Conservation (phyloP, 2,888 invertebrate species). For the Bugula neritina region DNA sequence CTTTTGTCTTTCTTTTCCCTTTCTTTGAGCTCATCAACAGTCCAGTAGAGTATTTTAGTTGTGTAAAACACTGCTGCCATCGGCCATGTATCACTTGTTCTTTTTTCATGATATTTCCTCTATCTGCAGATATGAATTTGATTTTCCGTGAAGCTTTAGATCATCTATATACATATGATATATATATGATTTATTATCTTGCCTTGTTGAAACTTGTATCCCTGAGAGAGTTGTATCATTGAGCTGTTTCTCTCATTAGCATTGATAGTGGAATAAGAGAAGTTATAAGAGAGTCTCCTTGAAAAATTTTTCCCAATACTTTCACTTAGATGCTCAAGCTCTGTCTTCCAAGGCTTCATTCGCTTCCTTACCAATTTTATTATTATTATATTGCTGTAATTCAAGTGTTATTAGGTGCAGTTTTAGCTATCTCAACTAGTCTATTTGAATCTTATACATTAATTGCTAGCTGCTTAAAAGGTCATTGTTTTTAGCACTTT, state of each 20-base stretch:
- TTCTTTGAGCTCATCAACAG: slow-evolving; percentile 7
- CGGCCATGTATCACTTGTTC: not conserved
- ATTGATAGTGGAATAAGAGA: not conserved
- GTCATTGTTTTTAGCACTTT: too few relatives aligned
- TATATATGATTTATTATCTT: not conserved
- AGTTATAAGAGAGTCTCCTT: not conserved
- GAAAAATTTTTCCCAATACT: not conserved
- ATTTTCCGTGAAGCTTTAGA: slow-evolving; percentile 9
- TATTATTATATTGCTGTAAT: too few relatives aligned
- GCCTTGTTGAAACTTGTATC: not conserved
- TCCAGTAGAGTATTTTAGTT: slow-evolving; percentile 2
- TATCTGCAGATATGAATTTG: not conserved
- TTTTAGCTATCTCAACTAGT: too few relatives aligned
- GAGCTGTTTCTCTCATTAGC: not conserved
- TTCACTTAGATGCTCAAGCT: too few relatives aligned
- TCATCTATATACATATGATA: slow-evolving; percentile 2
- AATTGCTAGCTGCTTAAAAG: too few relatives aligned
- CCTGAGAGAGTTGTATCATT: too few relatives aligned
- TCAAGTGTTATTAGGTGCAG: too few relatives aligned
- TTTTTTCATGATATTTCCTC: not conserved
- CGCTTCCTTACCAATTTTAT: too few relatives aligned
- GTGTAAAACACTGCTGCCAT: slow-evolving; percentile 1
- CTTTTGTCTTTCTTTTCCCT: slow-evolving; percentile 19
- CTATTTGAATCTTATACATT: too few relatives aligned
- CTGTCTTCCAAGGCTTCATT: too few relatives aligned